A percentile compares a stretch with the other conserved stretches of the same genome.
These are phyloP conservation scores for Lagopus muta DNA, from an alignment of 2,113 vertebrate genomes.

Conservation along the genomic window DNA sequence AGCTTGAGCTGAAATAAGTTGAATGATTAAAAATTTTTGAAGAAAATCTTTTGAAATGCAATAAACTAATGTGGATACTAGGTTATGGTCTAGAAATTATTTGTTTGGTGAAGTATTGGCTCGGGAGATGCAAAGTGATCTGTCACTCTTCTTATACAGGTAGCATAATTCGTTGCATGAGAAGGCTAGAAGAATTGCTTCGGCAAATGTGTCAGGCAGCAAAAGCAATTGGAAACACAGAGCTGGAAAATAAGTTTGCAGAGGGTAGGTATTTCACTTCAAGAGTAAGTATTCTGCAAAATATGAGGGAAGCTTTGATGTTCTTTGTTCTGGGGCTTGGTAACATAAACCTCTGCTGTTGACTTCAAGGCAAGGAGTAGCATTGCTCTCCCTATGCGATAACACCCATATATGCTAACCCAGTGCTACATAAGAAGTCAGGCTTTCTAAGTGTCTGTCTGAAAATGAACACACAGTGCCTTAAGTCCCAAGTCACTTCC, in stretches of 20 bases:
- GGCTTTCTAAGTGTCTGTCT: background rate
- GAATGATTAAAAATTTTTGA: background rate
- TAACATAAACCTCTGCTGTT: background rate
- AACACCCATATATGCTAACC: too few species aligned
- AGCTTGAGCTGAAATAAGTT: background rate
- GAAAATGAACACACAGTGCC: background rate
- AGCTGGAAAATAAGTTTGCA: slow-evolving; percentile 97
- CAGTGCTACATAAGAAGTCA: too few species aligned
- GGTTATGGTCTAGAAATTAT: background rate
- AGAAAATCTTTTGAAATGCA: background rate
- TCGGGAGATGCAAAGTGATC: too few species aligned
- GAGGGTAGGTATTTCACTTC: slow-evolving; percentile 82
- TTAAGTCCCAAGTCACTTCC: background rate
- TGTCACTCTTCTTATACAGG: slow-evolving; percentile 75
- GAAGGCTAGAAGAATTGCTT: slow-evolving; percentile 92
- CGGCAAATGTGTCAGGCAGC: slow-evolving; percentile 98
- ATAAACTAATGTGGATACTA: too few species aligned
- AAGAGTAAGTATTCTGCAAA: background rate
- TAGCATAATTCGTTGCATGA: slow-evolving; percentile 98
- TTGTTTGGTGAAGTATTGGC: too few species aligned
- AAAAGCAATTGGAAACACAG: slow-evolving; percentile 98
- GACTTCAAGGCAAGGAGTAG: background rate
- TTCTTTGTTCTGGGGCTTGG: background rate
- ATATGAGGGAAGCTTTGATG: background rate
- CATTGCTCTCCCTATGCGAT: background rate